Percentiles rank a stretch among this genome's conserved stretches.
These are phyloP conservation scores for Furcifer pardalis DNA, from an alignment of 2,797 vertebrate genomes.

Conservation along the genomic window DNA sequence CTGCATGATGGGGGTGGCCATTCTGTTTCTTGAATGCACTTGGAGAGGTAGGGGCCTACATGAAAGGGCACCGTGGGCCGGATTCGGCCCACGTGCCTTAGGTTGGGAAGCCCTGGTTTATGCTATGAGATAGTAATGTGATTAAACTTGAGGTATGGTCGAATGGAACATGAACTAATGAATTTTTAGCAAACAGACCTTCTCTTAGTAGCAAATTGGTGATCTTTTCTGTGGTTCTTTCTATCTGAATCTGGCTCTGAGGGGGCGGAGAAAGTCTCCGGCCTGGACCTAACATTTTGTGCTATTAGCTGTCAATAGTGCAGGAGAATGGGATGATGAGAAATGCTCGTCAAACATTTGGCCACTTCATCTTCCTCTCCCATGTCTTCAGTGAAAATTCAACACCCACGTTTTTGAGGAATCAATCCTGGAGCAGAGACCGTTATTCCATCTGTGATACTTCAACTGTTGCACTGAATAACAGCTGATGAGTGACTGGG, in stretches of 20 bases:
- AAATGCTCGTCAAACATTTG: background rate
- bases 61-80: no score
- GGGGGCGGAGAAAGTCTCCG: background rate
- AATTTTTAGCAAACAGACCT: background rate
- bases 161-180: background rate
- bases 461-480: fast-evolving
- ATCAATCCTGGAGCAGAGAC: fast-evolving
- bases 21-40: no score
- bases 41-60: no score
- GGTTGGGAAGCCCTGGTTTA: no score
- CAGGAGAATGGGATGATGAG: background rate
- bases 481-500: fast-evolving
- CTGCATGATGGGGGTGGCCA: no score
- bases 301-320: background rate
- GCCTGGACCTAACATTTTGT: background rate
- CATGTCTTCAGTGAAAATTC: background rate
- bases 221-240: background rate
- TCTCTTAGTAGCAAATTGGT: background rate
- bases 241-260: background rate
- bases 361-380: background rate
- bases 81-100: no score
- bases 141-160: no score
- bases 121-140: background rate
- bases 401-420: fast-evolving
- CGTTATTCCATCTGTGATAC: background rate